Evolutionary conservation across 1,140 invertebrate genomes (phyloP).

Genomic region (Frieseomelitta varia): DNA sequence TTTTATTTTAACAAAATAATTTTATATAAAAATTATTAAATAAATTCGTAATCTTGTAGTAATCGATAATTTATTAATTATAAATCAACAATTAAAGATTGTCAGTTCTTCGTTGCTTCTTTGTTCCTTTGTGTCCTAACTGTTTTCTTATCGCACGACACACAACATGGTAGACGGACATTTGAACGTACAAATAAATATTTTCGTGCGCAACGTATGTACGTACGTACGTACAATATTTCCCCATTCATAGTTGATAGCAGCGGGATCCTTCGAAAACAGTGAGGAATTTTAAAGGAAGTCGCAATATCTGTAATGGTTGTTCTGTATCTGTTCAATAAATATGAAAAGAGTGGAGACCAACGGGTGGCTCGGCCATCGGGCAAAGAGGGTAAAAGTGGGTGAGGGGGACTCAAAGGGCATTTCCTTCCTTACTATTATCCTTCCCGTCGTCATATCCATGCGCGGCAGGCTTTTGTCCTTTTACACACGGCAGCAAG

Average conservation of each 20-base stretch:
- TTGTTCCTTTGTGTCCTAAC: too few relatives aligned
- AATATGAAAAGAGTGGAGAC: not conserved
- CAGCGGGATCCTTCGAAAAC: not conserved
- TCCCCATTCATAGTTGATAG: not conserved
- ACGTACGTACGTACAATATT: too few relatives aligned
- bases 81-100: too few relatives aligned
- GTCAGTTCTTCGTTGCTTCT: too few relatives aligned
- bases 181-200: too few relatives aligned
- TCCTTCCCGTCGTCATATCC: constrained; percentile 31
- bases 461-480: constrained; percentile 48
- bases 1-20: too few relatives aligned
- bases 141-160: too few relatives aligned
- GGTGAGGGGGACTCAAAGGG: not conserved
- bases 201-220: not conserved
- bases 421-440: constrained; percentile 46
- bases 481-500: constrained; percentile 25
- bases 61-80: too few relatives aligned
- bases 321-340: constrained; percentile 31
- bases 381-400: not conserved
- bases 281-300: not conserved
- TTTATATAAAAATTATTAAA: too few relatives aligned
- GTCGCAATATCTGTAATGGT: not conserved
- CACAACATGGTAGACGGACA: too few relatives aligned
- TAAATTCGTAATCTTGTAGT: too few relatives aligned
- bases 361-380: not conserved